Conservation (phyloP, 2,797 vertebrate genomes). For the Hydrocynus forskahlii region DNA sequence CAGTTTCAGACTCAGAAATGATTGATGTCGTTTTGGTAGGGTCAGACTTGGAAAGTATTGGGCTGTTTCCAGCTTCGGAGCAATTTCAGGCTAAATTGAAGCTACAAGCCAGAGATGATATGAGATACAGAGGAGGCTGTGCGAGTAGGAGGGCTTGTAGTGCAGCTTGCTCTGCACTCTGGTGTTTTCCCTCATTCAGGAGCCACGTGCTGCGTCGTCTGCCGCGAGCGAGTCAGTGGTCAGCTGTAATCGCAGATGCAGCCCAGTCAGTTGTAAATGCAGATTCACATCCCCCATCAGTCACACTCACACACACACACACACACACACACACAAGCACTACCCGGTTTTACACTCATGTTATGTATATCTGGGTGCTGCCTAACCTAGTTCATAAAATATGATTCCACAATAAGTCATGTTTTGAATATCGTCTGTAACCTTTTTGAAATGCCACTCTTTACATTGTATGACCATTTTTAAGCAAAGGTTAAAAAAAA, state of each 20-base stretch:
- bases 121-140: background rate
- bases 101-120: background rate
- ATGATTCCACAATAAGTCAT: too few species aligned
- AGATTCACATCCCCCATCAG: constrained; percentile 9
- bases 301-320: background rate
- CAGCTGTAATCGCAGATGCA: constrained; percentile 30
- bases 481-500: too few species aligned
- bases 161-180: constrained; percentile 1
- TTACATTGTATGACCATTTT: background rate
- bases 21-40: too few species aligned
- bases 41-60: too few species aligned
- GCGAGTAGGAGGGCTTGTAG: constrained; percentile 29
- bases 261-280: constrained; percentile 6
- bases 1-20: too few species aligned
- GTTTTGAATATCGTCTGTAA: background rate
- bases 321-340: background rate
- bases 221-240: constrained; percentile 14
- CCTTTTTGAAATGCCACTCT: background rate
- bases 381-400: background rate
- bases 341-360: background rate
- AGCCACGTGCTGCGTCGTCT: constrained; percentile 11
- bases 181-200: background rate
- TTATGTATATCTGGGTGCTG: background rate
- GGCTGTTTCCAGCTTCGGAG: too few species aligned
- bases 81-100: too few species aligned